phyloP scores from a whole-genome alignment of 2,888 invertebrate species.

The Graphium colonna region DNA sequence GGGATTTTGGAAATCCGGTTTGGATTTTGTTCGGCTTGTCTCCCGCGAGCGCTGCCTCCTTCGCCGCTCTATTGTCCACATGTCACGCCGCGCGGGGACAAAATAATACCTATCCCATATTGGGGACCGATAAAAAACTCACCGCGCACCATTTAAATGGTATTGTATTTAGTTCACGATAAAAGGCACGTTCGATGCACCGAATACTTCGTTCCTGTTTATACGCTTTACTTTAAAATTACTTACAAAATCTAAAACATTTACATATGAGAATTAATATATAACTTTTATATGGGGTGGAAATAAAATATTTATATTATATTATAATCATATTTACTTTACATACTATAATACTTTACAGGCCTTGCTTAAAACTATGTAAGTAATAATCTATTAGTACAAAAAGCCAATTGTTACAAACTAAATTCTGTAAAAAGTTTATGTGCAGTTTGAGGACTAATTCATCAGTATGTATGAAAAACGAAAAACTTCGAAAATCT shows the following conservation, averaged over 20 bases:
- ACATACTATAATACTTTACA: no score
- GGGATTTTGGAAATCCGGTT: conserved; percentile 79
- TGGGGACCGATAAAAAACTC: conserved; percentile 32
- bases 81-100: conserved; percentile 33
- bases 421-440: no score
- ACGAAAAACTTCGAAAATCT: no score
- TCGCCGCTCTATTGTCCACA: conserved; percentile 49
- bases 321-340: neutral
- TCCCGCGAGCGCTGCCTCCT: conserved; percentile 44
- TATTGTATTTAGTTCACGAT: conserved; percentile 12
- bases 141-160: conserved; percentile 19
- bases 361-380: no score
- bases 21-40: conserved; percentile 62
- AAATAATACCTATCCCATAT: conserved; percentile 24
- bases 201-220: neutral
- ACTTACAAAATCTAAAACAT: no score
- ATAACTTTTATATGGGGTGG: no score
- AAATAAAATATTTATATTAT: neutral
- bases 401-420: no score
- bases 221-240: neutral
- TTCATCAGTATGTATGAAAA: no score
- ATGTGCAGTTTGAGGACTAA: no score
- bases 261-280: no score
- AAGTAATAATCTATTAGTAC: no score
- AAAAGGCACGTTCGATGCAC: neutral